phyloP scores from a whole-genome alignment of 2,797 vertebrate species.

The Myotis findleyi region DNA sequence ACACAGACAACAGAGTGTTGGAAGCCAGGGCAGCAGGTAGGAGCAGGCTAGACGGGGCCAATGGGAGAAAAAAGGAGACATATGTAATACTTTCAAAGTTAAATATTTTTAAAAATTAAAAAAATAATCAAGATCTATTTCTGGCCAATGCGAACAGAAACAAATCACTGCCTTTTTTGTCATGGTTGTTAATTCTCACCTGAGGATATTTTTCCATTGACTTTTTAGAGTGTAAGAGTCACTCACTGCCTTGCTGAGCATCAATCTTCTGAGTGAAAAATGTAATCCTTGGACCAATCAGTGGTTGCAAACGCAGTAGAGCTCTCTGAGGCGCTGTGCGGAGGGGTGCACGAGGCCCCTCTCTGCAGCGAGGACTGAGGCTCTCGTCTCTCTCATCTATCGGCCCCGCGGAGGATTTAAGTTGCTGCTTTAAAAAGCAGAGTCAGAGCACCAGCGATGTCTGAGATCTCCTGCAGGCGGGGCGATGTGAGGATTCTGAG shows the following conservation, averaged over 20 bases:
- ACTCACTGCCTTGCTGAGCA: neutral
- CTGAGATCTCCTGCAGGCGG: neutral
- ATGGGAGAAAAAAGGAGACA: too few species aligned
- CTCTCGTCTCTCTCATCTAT: neutral
- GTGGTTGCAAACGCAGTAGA: neutral
- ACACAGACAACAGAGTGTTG: too few species aligned
- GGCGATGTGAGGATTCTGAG: neutral
- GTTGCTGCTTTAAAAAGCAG: neutral
- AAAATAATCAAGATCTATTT: neutral
- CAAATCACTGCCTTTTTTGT: neutral
- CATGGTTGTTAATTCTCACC: too few species aligned
- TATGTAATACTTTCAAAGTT: too few species aligned
- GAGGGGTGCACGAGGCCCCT: fast-evolving
- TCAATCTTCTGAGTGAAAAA: neutral
- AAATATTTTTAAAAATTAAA: too few species aligned
- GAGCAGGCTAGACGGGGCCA: too few species aligned
- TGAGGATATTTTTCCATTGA: too few species aligned
- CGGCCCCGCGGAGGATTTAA: fast-evolving
- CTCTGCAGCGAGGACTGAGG: neutral
- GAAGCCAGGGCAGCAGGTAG: too few species aligned
- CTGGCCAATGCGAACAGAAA: neutral
- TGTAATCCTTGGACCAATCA: neutral
- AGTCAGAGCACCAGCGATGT: fast-evolving
- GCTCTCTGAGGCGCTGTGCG: fast-evolving
- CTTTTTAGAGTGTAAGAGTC: neutral